phyloP scores from a whole-genome alignment of 2,797 vertebrate genomes.

The Urophycis tenuis region DNA sequence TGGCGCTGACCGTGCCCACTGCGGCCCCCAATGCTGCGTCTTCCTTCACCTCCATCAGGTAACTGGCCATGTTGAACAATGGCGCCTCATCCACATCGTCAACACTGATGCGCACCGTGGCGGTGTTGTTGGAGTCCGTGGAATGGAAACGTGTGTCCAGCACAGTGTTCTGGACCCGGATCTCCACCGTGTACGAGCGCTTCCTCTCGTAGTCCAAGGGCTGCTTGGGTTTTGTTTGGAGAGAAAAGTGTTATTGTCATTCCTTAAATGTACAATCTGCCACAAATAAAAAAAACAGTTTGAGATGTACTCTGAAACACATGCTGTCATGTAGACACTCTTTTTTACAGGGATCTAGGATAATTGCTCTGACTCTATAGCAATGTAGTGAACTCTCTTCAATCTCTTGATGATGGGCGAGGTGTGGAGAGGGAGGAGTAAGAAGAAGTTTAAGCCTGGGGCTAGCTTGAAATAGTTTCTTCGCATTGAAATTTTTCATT shows the following conservation, averaged over 20 bases:
- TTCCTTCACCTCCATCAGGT: constrained; percentile 86
- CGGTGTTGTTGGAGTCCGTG: constrained; percentile 75
- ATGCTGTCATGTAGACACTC: neutral
- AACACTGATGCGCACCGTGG: constrained; percentile 78
- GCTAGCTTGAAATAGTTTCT: too few species aligned
- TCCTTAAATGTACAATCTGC: neutral
- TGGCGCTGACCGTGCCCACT: constrained; percentile 79
- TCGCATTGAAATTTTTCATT: too few species aligned
- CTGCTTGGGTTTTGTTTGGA: constrained; percentile 30
- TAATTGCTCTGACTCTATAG: neutral
- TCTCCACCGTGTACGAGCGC: constrained; percentile 80
- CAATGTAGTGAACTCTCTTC: neutral
- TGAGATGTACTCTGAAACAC: neutral
- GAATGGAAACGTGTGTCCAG: constrained; percentile 76
- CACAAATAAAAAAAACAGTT: neutral
- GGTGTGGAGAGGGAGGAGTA: neutral
- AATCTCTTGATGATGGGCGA: neutral
- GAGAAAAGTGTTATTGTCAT: neutral
- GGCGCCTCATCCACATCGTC: constrained; percentile 93
- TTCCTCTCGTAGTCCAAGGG: constrained; percentile 88
- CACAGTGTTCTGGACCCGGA: constrained; percentile 85
- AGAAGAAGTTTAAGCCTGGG: too few species aligned
- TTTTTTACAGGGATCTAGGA: neutral
- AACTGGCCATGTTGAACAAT: constrained; percentile 79
- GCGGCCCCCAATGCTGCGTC: constrained; percentile 73